Evolutionary conservation across 2,888 invertebrate genomes (phyloP).

Genomic region (Cheilosia pagana): DNA sequence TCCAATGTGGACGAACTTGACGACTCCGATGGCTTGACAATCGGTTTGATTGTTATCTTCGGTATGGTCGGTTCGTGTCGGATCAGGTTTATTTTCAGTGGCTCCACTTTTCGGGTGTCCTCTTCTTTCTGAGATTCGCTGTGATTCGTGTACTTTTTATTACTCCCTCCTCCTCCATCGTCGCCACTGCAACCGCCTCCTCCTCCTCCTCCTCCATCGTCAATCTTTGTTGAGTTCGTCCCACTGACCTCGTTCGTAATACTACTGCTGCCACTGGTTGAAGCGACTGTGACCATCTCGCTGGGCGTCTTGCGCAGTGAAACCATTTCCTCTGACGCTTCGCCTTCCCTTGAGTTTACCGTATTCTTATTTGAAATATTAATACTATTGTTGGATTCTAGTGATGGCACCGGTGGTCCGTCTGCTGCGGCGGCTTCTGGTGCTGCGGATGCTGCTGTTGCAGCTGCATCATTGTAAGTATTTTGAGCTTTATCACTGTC

Average conservation of each 20-base stretch:
- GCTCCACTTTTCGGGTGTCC: conserved; percentile 82
- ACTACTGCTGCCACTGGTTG: conserved; percentile 71
- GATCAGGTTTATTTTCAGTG: conserved; percentile 83
- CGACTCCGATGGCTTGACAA: conserved; percentile 79
- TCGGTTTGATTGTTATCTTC: conserved; percentile 81
- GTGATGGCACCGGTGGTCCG: conserved; percentile 77
- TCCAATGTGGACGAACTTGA: conserved; percentile 79
- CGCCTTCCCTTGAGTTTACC: conserved; percentile 73
- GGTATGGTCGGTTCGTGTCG: conserved; percentile 77
- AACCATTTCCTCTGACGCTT: conserved; percentile 72
- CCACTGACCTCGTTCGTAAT: conserved; percentile 72
- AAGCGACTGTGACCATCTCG: conserved; percentile 59
- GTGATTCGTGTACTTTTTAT: conserved; percentile 62
- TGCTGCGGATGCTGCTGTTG: conserved; percentile 64
- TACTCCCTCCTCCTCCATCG: conserved; percentile 47
- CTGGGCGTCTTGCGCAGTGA: conserved; percentile 55
- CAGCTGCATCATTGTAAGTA: conserved; percentile 53
- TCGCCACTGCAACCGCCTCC: conserved; percentile 59
- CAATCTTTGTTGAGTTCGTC: conserved; percentile 70
- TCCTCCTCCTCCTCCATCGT: conserved; percentile 70
- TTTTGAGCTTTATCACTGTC: conserved; percentile 27
- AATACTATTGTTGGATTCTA: conserved; percentile 81
- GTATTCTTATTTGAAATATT: conserved; percentile 77
- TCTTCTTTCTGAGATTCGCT: conserved; percentile 77
- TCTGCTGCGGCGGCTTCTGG: conserved; percentile 73